Evolutionary conservation across 2,888 invertebrate genomes (phyloP).

Genomic region (Isoperla grammatica): DNA sequence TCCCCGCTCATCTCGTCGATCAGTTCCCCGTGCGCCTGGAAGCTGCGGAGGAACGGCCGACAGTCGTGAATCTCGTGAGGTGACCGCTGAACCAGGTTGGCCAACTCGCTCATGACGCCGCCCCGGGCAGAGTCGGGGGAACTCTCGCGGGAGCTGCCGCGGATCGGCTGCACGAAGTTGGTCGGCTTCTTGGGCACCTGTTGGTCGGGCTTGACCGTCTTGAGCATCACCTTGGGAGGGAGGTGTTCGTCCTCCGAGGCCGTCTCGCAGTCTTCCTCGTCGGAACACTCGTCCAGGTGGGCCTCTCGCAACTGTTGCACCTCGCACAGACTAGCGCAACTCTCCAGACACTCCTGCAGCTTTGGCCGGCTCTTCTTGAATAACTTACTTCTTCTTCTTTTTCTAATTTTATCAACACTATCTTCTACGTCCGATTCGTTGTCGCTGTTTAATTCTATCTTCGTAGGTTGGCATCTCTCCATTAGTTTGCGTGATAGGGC

Average conservation of each 20-base stretch:
- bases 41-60: conserved; percentile 26
- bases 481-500: too few relatives aligned
- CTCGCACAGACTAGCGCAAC: conserved; percentile 17
- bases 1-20: conserved; percentile 59
- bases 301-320: conserved; percentile 12
- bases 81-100: conserved; percentile 44
- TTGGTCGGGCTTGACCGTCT: conserved; percentile 27
- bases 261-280: conserved; percentile 29
- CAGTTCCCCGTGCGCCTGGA: conserved; percentile 45
- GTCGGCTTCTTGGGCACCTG: conserved; percentile 24
- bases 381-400: conserved; percentile 16
- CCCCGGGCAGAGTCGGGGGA: conserved; percentile 42
- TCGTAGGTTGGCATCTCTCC: too few relatives aligned
- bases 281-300: conserved; percentile 23
- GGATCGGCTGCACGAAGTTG: neutral
- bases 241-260: conserved; percentile 24
- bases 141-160: conserved; percentile 30
- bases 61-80: conserved; percentile 34
- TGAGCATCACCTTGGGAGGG: neutral
- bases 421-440: conserved; percentile 20
- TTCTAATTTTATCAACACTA: neutral
- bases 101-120: conserved; percentile 46
- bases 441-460: neutral
- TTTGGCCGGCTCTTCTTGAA: neutral
- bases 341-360: conserved; percentile 15